Base-by-base conservation (phyloP, 2,888 invertebrate species). In the Altica lythri region DNA sequence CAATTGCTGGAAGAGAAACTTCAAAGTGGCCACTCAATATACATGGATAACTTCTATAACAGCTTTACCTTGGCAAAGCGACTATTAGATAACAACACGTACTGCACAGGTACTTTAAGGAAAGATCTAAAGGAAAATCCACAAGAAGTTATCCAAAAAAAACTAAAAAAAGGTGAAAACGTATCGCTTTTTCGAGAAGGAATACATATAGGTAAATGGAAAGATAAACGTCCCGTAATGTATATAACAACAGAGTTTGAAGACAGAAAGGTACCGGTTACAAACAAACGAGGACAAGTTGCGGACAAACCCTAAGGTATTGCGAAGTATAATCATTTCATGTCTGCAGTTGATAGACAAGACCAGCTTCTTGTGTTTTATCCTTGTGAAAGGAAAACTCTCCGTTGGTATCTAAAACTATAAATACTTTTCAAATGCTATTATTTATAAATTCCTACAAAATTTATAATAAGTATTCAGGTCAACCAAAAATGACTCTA, bases 51-150 rank as follows among this genome's bases (percentile, higher is more conserved):
- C 27, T 59, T 42, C 30, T 56, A 57, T 22, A 59, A 59, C 25
- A 54, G 13, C 45, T 37, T 35, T 18, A 40, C 27, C n/a, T 49
- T 67, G 14, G 46, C 46, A 5, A 34, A 19, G 6, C n/a, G 13
- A 13, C 46, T 46, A 10, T 30, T 55, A 25, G 47, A 57, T 27
- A 55, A 51, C 13, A 51, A 61, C 49, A 66, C 60, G 1, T 59
- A 62, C 42, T 57, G 42, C 16, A 61, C 61, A 1, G 65, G 65
- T 10, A 65, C 63, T 5, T 34, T 56, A 34, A 40, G 49, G 29
- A 48, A 12, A 43, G 53, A 57, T 44, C 34, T 47, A 18, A 51
- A 60, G 30, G 16, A 57, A 19, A 51, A 48, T 29, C 55, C 45
- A 35, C 22, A 44, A 38, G 52, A 58, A 53, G 49, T 52, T 16